phyloP scores from a whole-genome alignment of 2,888 invertebrate species.

The Dasypolia templi region DNA sequence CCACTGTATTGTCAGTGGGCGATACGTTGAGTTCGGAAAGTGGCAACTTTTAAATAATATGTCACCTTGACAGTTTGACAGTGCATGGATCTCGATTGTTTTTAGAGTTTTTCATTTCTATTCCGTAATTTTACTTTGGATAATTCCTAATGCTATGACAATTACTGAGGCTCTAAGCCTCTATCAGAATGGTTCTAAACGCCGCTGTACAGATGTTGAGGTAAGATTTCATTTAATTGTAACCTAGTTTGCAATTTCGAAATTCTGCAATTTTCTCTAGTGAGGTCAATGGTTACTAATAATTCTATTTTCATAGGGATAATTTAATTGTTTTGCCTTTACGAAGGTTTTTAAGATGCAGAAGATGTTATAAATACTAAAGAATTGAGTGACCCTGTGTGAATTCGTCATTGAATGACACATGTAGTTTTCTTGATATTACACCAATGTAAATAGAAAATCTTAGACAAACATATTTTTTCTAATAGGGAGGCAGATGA shows the following conservation, averaged over 20 bases:
- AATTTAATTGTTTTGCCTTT: not conserved
- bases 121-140: constrained; percentile 75
- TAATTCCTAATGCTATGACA: constrained; percentile 88
- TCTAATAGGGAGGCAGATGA: constrained; percentile 93
- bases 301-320: constrained; percentile 10
- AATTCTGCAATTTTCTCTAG: constrained; percentile 49
- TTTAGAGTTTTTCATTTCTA: constrained; percentile 83
- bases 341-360: not conserved
- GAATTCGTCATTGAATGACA: constrained; percentile 54
- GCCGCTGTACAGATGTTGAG: constrained; percentile 94
- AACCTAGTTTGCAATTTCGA: constrained; percentile 59
- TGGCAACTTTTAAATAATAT: constrained; percentile 47
- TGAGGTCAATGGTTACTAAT: constrained; percentile 30
- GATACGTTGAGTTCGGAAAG: not conserved
- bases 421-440: constrained; percentile 30
- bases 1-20: not conserved
- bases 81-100: constrained; percentile 84
- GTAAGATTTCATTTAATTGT: constrained; percentile 72
- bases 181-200: constrained; percentile 93
- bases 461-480: constrained; percentile 10
- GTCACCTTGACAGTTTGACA: constrained; percentile 69
- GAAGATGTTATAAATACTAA: not conserved
- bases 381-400: constrained; percentile 31
- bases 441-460: constrained; percentile 4
- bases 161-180: constrained; percentile 88